Evolutionary conservation across 2,113 vertebrate species (phyloP), one percentile per base, ranked within the genome.

Genomic region (Toxotes jaculatrix): DNA sequence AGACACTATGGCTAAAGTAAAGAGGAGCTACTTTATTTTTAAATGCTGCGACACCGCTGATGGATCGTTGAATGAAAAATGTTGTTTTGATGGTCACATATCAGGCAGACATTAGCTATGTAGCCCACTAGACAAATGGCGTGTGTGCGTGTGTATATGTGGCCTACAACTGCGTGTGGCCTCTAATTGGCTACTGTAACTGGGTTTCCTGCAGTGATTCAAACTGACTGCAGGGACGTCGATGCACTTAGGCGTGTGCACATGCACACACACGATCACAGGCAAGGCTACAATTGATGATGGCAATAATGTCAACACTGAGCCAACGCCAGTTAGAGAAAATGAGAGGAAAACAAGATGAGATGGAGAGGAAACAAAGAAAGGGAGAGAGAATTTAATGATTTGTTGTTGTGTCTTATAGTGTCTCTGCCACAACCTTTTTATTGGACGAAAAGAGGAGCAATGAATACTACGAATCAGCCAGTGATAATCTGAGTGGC

Each of bases 161-260:
- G 78, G 65, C 7, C 1, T 47, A 42, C 21, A 51, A 17, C 67
- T 68, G 65, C 76, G 83, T 83, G 83, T 51, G 66, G 69, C 56
- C 82, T 84, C 81, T 92, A 90, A 92, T 92, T 92, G 90, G 90
- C 72, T 47, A 64, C 83, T 83, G 76, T 90, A 87, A 84, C 84
- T 62, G 21, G 72, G 76, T 64, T 80, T 88, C 90, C 89, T 75
- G 88, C 71, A 62, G 90, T 71, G 86, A 87, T 68, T 74, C n/a
- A 27, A 75, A 63, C 79, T 73, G 82, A 82, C 82, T 85, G 73
- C 56, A 43, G 66, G 84, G 83, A 83, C 43, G 62, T 45, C 12
- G 38, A 77, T 66, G 49, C 74, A 74, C 69, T 51, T 7, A 55
- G 9, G 5, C 27, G 0, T 45, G 38, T 64, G 27, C 65, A 79